Conservation (phyloP, 2,113 vertebrate species). For the Phaetusa simplex region DNA sequence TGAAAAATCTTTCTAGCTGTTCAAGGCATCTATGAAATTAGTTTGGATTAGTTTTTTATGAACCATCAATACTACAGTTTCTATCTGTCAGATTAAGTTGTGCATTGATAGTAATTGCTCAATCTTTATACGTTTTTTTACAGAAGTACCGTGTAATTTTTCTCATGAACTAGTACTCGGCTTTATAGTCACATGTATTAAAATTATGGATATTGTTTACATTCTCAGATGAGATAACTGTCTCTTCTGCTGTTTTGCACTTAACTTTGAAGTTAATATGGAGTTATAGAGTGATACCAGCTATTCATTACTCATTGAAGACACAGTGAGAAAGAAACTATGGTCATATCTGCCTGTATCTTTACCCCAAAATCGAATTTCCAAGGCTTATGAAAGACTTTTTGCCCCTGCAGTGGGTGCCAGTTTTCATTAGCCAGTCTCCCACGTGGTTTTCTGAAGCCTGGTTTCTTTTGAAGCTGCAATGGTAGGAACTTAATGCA, state of each 20-base stretch:
- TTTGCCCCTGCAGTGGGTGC: neutral
- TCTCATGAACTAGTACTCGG: neutral
- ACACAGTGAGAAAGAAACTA: neutral
- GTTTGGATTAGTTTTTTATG: slow-evolving; percentile 7
- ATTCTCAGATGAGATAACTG: neutral
- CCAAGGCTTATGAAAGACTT: neutral
- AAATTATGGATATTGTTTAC: neutral
- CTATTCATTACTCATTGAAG: neutral
- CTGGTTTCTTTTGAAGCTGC: neutral
- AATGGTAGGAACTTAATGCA: neutral
- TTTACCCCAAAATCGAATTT: neutral
- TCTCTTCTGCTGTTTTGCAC: neutral
- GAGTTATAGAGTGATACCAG: neutral
- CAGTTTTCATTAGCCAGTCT: neutral
- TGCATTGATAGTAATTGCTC: neutral
- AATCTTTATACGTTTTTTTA: neutral
- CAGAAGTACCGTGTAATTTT: neutral
- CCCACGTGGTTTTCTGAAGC: neutral
- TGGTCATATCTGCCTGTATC: neutral
- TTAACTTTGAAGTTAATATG: neutral
- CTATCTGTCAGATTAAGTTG: neutral
- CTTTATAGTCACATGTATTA: neutral
- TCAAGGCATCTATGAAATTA: slow-evolving; percentile 8
- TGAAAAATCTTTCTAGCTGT: slow-evolving; percentile 3
- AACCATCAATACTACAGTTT: neutral